Percentiles rank a stretch among this genome's conserved stretches.
Conservation (phyloP, 1,140 invertebrate species). For the Euschistus heros region DNA sequence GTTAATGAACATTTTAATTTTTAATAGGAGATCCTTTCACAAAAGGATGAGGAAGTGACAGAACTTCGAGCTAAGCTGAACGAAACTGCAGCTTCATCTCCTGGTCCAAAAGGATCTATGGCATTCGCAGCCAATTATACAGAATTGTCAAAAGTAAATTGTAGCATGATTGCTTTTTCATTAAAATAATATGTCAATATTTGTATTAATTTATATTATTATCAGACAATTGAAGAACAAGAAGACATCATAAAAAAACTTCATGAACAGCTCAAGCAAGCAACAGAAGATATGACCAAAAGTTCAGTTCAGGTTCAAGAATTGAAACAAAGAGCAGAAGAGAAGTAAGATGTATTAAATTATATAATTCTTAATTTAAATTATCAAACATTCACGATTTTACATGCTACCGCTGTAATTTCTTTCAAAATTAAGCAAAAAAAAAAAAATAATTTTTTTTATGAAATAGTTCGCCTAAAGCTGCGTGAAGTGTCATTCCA, state of each 20-base stretch:
- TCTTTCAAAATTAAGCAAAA: no score
- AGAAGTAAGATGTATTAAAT: constrained; percentile 17
- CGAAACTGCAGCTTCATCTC: constrained; percentile 29
- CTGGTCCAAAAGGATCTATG: constrained; percentile 2
- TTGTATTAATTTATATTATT: no score
- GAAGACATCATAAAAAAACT: constrained; percentile 55
- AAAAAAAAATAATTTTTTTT: no score
- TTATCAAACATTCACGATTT: neutral
- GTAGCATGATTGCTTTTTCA: no score
- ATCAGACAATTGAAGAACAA: constrained; percentile 35
- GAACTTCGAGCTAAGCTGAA: constrained; percentile 45
- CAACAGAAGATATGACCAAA: constrained; percentile 55
- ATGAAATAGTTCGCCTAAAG: no score
- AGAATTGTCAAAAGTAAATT: constrained; percentile 1
- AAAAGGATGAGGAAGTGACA: constrained; percentile 40
- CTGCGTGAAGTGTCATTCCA: no score
- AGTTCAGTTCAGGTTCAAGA: constrained; percentile 43
- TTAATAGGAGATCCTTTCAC: constrained; percentile 20
- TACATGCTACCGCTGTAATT: no score
- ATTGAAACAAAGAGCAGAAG: constrained; percentile 31
- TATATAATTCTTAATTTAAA: neutral
- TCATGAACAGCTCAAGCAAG: constrained; percentile 53
- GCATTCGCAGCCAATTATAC: neutral
- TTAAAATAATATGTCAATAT: no score
- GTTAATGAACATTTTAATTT: constrained; percentile 5